Evolutionary conservation across 2,113 vertebrate species (phyloP).

Genomic region (Corvus cornix): DNA sequence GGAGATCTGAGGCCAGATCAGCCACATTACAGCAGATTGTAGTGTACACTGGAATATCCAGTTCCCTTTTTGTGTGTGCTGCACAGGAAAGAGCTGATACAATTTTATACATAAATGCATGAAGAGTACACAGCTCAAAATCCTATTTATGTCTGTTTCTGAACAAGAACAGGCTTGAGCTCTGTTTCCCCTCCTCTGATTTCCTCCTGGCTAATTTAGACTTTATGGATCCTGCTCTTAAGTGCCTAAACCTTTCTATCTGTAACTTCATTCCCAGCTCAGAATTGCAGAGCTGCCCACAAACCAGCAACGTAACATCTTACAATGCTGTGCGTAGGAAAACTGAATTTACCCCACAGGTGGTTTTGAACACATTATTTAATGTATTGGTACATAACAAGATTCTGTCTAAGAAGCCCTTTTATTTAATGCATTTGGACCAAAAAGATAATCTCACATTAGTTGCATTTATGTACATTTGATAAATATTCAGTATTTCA

Average conservation of each 20-base stretch:
- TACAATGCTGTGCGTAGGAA: not conserved
- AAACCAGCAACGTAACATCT: not conserved
- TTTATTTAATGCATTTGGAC: not conserved
- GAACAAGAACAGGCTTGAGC: not conserved
- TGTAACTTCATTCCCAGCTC: not conserved
- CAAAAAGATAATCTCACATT: not conserved
- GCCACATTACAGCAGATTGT: not conserved
- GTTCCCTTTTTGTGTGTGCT: not conserved
- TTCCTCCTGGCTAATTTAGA: not conserved
- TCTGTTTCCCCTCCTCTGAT: not conserved
- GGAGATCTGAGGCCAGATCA: not conserved
- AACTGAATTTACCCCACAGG: not conserved
- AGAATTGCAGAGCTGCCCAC: not conserved
- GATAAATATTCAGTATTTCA: not conserved
- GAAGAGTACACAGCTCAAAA: not conserved
- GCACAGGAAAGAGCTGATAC: not conserved
- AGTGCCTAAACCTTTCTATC: not conserved
- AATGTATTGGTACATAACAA: not conserved
- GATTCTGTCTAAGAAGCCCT: not conserved
- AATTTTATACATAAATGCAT: not conserved
- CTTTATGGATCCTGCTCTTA: not conserved
- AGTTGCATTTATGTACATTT: not conserved
- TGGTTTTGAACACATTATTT: not conserved
- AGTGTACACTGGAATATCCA: not conserved
- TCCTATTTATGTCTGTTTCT: not conserved